These are phyloP conservation scores for Caenorhabditis sinica DNA, from an alignment of 2,888 invertebrate species.

Conservation along the genomic window DNA sequence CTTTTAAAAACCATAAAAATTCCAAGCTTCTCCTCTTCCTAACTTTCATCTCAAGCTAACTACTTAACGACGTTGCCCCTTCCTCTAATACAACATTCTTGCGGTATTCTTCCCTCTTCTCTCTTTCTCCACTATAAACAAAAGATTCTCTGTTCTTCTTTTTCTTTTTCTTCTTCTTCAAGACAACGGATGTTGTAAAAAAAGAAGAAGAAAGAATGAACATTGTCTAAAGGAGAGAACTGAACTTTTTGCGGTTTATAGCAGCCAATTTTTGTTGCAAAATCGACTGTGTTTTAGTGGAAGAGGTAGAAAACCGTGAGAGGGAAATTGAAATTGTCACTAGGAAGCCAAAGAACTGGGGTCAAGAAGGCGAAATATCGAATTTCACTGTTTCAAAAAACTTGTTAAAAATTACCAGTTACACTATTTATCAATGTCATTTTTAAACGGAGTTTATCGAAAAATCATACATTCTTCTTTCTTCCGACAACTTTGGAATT, in stretches of 20 bases:
- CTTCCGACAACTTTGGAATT: too few relatives aligned
- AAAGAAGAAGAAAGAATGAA: slow-evolving; percentile 9
- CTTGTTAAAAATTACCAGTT: too few relatives aligned
- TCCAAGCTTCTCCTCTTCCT: background rate
- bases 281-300: background rate
- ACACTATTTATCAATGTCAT: too few relatives aligned
- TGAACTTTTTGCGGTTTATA: slow-evolving; percentile 13
- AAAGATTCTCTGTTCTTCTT: too few relatives aligned
- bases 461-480: too few relatives aligned
- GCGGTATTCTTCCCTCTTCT: background rate
- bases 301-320: too few relatives aligned
- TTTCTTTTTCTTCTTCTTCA: too few relatives aligned
- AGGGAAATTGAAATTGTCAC: too few relatives aligned
- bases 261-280: slow-evolving; percentile 25
- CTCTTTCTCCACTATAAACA: background rate
- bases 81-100: background rate
- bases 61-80: background rate
- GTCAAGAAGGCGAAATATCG: too few relatives aligned
- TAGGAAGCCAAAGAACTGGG: too few relatives aligned
- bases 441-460: too few relatives aligned
- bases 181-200: slow-evolving; percentile 1
- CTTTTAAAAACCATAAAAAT: background rate
- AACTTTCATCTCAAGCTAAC: background rate
- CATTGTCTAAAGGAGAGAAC: slow-evolving; percentile 10
- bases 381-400: too few relatives aligned